A percentile compares a stretch with the other conserved stretches of the same genome.
Evolutionary conservation across 2,797 vertebrate species (phyloP).

Genomic region (Atherinosoma microstoma): DNA sequence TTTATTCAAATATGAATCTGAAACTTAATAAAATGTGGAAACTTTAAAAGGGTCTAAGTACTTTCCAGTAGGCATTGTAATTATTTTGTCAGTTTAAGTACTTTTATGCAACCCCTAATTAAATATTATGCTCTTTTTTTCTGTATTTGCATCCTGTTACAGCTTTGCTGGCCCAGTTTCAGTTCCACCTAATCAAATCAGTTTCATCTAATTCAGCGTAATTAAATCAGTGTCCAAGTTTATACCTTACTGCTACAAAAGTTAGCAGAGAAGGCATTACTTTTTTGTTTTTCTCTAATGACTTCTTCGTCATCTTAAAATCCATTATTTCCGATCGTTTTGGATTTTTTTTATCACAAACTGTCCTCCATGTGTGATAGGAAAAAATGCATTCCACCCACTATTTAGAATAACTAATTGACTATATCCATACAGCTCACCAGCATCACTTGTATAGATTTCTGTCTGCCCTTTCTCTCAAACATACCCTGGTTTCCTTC

Average conservation of each 20-base stretch:
- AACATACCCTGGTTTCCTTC: slow-evolving; percentile 13
- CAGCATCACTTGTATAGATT: slow-evolving; percentile 22
- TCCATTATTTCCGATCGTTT: slow-evolving; percentile 14
- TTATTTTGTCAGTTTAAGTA: slow-evolving; percentile 21
- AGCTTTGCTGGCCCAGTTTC: slow-evolving; percentile 21
- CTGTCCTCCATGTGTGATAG: slow-evolving; percentile 59
- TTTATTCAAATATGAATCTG: background rate
- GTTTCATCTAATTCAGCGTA: slow-evolving; percentile 29
- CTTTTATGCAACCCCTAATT: slow-evolving; percentile 9
- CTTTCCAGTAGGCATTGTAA: background rate
- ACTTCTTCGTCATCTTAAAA: slow-evolving; percentile 20
- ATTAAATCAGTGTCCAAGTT: slow-evolving; percentile 44
- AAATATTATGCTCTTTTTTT: slow-evolving; percentile 15
- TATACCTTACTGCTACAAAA: slow-evolving; percentile 28
- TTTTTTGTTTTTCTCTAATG: background rate
- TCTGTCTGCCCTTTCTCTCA: slow-evolving; percentile 20
- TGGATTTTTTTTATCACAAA: background rate
- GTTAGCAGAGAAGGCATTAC: slow-evolving; percentile 22
- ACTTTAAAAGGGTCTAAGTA: background rate
- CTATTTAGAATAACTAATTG: slow-evolving; percentile 75
- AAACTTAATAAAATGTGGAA: background rate
- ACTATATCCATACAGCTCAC: slow-evolving; percentile 70
- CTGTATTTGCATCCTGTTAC: slow-evolving; percentile 14
- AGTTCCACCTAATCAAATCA: slow-evolving; percentile 39
- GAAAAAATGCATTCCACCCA: slow-evolving; percentile 68